These are phyloP conservation scores for Nesoenas mayeri DNA, from an alignment of 2,113 vertebrate species.

Conservation along the genomic window DNA sequence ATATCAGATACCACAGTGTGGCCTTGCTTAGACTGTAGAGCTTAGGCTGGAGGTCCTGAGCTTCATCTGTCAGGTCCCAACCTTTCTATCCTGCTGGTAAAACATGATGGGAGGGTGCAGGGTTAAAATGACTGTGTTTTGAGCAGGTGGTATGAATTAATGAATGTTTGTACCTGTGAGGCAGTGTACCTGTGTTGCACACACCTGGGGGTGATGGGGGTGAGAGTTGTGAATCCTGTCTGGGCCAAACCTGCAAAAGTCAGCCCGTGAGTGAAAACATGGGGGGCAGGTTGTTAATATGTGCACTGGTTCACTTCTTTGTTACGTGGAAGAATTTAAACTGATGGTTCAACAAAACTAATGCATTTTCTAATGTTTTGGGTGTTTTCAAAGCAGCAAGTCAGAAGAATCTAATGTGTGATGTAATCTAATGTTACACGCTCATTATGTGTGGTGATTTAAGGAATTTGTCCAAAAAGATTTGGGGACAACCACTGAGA, in stretches of 20 bases:
- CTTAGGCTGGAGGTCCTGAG: too few relatives aligned
- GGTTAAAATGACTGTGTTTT: too few relatives aligned
- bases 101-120: too few relatives aligned
- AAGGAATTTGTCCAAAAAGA: neutral
- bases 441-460: fast-evolving
- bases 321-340: neutral
- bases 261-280: fast-evolving
- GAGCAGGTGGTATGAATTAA: neutral
- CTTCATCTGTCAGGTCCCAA: fast-evolving
- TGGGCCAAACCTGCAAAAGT: fast-evolving
- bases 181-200: fast-evolving
- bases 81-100: too few relatives aligned
- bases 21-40: neutral
- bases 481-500: neutral
- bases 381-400: neutral
- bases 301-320: neutral
- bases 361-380: neutral
- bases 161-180: neutral
- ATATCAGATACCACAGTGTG: fast-evolving
- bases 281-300: fast-evolving
- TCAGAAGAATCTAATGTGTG: fast-evolving
- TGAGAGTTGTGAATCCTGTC: fast-evolving
- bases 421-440: too few relatives aligned
- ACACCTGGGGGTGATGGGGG: too few relatives aligned
- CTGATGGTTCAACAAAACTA: fast-evolving